phyloP scores from a whole-genome alignment of 2,888 invertebrate species.

The Coenonympha arcania region DNA sequence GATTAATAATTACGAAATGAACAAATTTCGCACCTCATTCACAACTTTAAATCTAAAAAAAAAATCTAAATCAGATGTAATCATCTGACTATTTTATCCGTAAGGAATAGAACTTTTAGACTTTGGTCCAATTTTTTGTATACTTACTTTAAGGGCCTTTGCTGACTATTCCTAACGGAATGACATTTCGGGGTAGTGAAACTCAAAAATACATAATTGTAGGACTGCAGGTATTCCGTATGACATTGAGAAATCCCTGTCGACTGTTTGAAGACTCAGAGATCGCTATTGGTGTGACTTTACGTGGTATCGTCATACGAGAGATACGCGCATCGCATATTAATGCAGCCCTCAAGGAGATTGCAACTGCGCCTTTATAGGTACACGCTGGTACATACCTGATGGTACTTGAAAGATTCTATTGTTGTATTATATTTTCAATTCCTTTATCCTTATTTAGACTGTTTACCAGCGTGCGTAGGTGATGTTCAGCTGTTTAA shows the following conservation, averaged over 20 bases:
- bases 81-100: too few species aligned
- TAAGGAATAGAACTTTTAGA: too few species aligned
- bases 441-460: background rate
- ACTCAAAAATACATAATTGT: too few species aligned
- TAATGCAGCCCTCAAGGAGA: slow-evolving; percentile 34
- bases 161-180: too few species aligned
- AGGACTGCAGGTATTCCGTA: too few species aligned
- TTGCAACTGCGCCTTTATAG: slow-evolving; percentile 17
- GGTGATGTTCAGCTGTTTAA: background rate
- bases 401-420: background rate
- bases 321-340: slow-evolving; percentile 43
- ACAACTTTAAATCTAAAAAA: too few species aligned
- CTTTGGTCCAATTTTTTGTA: too few species aligned
- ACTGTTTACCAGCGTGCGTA: background rate
- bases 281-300: background rate
- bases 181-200: too few species aligned
- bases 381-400: background rate
- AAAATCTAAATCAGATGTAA: too few species aligned
- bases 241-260: background rate
- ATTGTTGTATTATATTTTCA: slow-evolving; percentile 4
- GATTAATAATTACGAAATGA: background rate
- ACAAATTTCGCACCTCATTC: too few species aligned
- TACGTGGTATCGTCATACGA: slow-evolving; percentile 31
- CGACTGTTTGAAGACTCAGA: background rate
- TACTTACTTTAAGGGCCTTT: too few species aligned